Base-by-base conservation (phyloP, 1,140 invertebrate genomes). In the Lamellibrachia luymesi region DNA sequence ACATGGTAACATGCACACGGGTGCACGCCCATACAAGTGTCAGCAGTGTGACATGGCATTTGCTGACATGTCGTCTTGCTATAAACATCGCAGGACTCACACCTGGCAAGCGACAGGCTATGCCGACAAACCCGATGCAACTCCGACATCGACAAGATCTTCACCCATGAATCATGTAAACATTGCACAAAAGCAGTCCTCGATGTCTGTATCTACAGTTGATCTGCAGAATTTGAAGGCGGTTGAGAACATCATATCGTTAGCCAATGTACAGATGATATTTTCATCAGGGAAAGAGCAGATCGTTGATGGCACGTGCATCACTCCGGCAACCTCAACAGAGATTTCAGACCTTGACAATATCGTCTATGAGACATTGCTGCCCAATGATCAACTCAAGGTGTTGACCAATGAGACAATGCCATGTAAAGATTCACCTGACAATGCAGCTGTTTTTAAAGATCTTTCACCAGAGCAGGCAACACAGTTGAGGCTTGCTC, bases 1-100 rank as follows among this genome's bases (percentile, higher is more conserved):
- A 51, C 97, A 97, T 94, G 97, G 97, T 96, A 95, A 95, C 92
- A 56, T 93, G 17, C 95, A 95, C 94, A 80, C 64, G 25, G 64
- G 64, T 1, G 64, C 64, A 80, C 64, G 64, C 13, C 64, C 64
- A 80, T 80, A 80, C 64, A 80, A 80, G 64, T 80, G 64, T 80
- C 13, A 80, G 64, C 64, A 80, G 13, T 80, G 64, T 17, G 64
- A 80, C 64, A 80, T 80, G 64, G 64, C 64, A 80, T 96, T 96
- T 94, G 93, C 95, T 64, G 96, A 96, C 93, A 94, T 96, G 93
- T 95, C 96, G 17, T 95, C 95, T 1, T 95, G 95, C 89, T 95
- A 96, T 92, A 95, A 96, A 94, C 96, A 96, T 93, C 94, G 95
- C 10, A 95, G 95, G 80, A 94, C 93, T 49, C 95, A 95, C 93